phyloP scores from a whole-genome alignment of 2,113 vertebrate genomes.

The Megaptera novaeangliae region DNA sequence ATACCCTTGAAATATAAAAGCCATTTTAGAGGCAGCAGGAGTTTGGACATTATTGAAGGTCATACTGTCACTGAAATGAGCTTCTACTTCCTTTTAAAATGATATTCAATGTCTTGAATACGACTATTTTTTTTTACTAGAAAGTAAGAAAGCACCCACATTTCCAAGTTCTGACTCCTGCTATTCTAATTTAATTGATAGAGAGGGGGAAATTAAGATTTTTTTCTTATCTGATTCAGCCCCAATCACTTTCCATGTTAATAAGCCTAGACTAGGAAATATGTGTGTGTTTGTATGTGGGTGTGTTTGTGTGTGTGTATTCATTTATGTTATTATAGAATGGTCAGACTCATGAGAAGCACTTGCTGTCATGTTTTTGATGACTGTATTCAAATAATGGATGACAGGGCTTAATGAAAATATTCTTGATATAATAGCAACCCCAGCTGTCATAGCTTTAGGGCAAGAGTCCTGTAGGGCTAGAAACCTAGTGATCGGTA shows the following conservation, averaged over 20 bases:
- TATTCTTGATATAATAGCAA: constrained; percentile 26
- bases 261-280: background rate
- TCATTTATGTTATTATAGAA: background rate
- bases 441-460: constrained; percentile 36
- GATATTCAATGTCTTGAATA: background rate
- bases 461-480: background rate
- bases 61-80: constrained; percentile 11
- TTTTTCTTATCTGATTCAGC: background rate
- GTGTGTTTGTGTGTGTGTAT: background rate
- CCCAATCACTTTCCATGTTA: background rate
- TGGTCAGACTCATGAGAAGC: background rate
- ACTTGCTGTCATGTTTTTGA: constrained; percentile 32
- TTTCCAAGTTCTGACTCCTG: background rate
- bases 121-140: background rate
- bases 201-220: background rate
- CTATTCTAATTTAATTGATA: background rate
- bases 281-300: background rate
- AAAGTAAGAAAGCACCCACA: background rate
- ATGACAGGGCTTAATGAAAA: constrained; percentile 54
- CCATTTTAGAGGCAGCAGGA: background rate
- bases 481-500: constrained; percentile 58
- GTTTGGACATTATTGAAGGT: background rate
- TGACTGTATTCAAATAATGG: constrained; percentile 47
- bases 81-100: background rate
- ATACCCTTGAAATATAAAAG: background rate